Conservation (phyloP, 2,113 vertebrate genomes). For the Cottus gobio region DNA sequence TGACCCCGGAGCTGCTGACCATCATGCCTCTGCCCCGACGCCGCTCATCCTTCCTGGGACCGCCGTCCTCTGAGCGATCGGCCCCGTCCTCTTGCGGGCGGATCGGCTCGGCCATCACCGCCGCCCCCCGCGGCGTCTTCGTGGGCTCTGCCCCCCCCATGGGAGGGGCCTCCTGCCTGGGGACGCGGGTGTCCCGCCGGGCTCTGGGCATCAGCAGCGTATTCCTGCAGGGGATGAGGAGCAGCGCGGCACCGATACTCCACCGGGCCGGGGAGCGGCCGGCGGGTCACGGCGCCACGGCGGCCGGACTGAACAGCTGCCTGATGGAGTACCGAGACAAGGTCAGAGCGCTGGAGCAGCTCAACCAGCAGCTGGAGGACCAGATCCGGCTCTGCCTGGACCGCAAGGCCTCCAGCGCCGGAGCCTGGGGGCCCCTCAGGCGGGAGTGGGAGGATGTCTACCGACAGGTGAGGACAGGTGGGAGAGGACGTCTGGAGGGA, state of each 20-base stretch:
- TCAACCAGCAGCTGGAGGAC: constrained; percentile 92
- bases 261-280: constrained; percentile 78
- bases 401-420: constrained; percentile 84
- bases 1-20: constrained; percentile 42
- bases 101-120: constrained; percentile 1
- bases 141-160: constrained; percentile 79
- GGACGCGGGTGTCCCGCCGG: constrained; percentile 89
- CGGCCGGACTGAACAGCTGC: constrained; percentile 84
- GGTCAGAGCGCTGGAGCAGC: constrained; percentile 88
- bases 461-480: neutral
- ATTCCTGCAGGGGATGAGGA: constrained; percentile 92
- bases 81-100: constrained; percentile 68
- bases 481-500: neutral
- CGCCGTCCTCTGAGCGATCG: constrained; percentile 77
- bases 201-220: constrained; percentile 95
- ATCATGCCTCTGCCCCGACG: constrained; percentile 90
- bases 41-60: constrained; percentile 88
- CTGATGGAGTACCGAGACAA: constrained; percentile 94
- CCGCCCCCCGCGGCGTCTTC: constrained; percentile 83
- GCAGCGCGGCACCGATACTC: constrained; percentile 81
- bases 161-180: constrained; percentile 80
- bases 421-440: constrained; percentile 83
- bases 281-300: constrained; percentile 54
- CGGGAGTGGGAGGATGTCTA: constrained; percentile 48
- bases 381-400: constrained; percentile 90